These are phyloP conservation scores for Patagioenas fasciata DNA, from an alignment of 2,113 vertebrate genomes.

Conservation along the genomic window DNA sequence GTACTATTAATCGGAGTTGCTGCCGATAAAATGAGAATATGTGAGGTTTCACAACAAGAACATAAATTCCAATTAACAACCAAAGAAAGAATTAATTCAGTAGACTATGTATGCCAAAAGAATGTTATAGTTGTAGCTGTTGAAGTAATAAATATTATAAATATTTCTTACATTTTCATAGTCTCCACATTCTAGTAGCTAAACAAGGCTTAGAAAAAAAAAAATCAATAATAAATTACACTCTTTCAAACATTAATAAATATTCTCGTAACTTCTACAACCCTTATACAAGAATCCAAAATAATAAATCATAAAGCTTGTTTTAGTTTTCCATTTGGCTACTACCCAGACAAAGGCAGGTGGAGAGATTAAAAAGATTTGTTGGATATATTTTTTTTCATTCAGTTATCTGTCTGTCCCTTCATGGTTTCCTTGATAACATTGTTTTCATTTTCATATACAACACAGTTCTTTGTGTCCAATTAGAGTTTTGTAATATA, in stretches of 20 bases:
- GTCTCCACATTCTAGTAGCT: not conserved
- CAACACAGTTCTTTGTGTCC: not conserved
- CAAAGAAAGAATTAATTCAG: slow-evolving; percentile 16
- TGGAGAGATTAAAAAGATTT: not conserved
- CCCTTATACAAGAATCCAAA: not conserved
- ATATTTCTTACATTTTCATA: slow-evolving; percentile 16
- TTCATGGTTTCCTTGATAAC: not conserved
- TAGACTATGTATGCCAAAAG: not conserved
- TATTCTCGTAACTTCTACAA: slow-evolving; percentile 7
- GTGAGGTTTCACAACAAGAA: not conserved
- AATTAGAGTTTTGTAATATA: not conserved
- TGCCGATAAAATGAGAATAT: slow-evolving; percentile 16
- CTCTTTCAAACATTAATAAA: slow-evolving; percentile 48
- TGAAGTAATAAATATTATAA: slow-evolving; percentile 38
- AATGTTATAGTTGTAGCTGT: not conserved
- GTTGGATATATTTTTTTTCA: not conserved
- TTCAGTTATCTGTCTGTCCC: not conserved
- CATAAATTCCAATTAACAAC: slow-evolving; percentile 42
- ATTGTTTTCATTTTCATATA: not conserved
- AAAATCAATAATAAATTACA: slow-evolving; percentile 58
- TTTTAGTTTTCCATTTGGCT: not conserved
- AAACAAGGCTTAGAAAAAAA: not conserved
- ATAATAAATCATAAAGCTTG: slow-evolving; percentile 18
- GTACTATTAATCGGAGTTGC: not conserved
- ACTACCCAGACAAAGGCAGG: not conserved